phyloP scores from a whole-genome alignment of 2,888 invertebrate genomes.

The Pseudococcus jackbeardsleyi region DNA sequence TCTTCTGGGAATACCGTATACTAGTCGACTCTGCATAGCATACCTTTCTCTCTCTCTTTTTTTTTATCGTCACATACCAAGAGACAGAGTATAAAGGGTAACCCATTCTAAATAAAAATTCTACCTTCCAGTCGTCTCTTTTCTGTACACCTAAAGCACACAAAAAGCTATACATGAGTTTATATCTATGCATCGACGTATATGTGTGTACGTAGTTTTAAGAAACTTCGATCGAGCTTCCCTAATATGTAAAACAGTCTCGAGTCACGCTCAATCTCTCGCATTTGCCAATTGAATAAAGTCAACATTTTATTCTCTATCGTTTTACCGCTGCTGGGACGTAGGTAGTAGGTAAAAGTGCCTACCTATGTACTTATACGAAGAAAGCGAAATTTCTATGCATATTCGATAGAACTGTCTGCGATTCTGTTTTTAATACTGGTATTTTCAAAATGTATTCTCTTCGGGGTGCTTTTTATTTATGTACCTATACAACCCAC shows the following conservation, averaged over 20 bases:
- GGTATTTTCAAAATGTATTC: background rate
- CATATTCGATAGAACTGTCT: background rate
- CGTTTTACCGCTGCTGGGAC: background rate
- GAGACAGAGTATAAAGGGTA: background rate
- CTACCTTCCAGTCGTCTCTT: background rate
- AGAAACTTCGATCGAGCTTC: background rate
- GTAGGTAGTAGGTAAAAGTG: background rate
- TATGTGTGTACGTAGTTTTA: background rate
- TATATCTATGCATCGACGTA: background rate
- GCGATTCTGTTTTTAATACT: background rate
- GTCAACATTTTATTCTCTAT: slow-evolving; percentile 24
- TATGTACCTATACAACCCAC: too few relatives aligned
- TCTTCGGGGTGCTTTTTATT: background rate
- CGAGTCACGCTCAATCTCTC: slow-evolving; percentile 49
- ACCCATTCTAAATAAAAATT: background rate
- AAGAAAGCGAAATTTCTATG: background rate
- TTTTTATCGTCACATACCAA: background rate
- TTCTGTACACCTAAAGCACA: background rate
- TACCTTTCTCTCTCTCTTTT: background rate
- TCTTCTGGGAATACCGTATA: slow-evolving; percentile 28
- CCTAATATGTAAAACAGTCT: slow-evolving; percentile 50
- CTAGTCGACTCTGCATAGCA: background rate
- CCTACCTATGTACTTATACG: background rate
- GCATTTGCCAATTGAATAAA: slow-evolving; percentile 49
- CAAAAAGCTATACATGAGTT: slow-evolving; percentile 11